Percentiles rank a stretch among this genome's conserved stretches.
Evolutionary conservation across 35 echinoderm and acorn worm genomes (phyloP).

Genomic region (Strongylocentrotus purpuratus): DNA sequence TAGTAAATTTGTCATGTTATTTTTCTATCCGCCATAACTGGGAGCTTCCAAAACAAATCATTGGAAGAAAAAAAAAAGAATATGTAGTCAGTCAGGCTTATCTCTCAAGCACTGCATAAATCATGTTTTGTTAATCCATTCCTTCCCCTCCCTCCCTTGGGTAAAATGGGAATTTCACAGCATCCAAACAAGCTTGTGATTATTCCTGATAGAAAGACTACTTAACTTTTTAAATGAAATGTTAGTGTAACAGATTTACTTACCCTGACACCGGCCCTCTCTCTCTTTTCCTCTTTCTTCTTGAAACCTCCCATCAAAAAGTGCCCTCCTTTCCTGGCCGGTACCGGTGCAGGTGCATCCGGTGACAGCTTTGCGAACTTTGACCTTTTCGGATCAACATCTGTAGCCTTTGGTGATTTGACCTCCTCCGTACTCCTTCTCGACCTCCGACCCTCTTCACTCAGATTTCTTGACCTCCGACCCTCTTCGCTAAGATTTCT

Average conservation of each 20-base stretch:
- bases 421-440: not conserved
- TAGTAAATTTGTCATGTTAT: too few species aligned
- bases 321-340: not conserved
- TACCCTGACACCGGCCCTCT: not conserved
- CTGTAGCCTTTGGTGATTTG: not conserved
- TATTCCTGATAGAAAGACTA: too few species aligned
- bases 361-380: not conserved
- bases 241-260: not conserved
- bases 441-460: not conserved
- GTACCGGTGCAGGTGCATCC: not conserved
- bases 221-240: too few species aligned
- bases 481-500: not conserved
- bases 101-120: too few species aligned
- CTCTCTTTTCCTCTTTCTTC: constrained; percentile 30
- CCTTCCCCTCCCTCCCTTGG: too few species aligned
- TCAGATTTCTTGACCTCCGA: not conserved
- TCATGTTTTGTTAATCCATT: too few species aligned
- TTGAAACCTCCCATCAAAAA: constrained; percentile 26
- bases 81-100: too few species aligned
- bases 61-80: too few species aligned
- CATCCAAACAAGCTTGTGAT: too few species aligned
- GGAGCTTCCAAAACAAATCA: too few species aligned
- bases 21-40: too few species aligned
- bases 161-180: too few species aligned
- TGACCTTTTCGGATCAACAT: not conserved